These are phyloP conservation scores for Colinus virginianus DNA, from an alignment of 2,113 vertebrate species.

Conservation along the genomic window DNA sequence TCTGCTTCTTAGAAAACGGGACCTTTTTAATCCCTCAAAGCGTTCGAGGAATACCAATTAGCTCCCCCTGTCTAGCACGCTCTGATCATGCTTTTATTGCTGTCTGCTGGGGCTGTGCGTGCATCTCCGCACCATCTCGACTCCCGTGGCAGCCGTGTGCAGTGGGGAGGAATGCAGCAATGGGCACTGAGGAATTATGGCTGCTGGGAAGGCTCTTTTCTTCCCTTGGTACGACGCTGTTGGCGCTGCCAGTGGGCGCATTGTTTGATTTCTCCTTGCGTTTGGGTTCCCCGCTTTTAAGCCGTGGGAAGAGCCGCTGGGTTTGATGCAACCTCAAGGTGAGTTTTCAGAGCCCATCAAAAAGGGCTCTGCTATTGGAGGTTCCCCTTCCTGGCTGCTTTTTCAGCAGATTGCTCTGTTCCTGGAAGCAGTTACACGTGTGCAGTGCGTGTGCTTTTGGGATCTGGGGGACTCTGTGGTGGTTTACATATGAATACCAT, in stretches of 20 bases:
- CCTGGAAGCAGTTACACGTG: neutral
- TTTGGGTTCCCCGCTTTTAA: neutral
- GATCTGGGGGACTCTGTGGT: neutral
- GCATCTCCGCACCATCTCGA: neutral
- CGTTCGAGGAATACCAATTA: conserved; percentile 44
- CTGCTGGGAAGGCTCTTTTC: neutral
- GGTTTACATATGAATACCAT: conserved; percentile 19
- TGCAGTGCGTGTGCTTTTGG: neutral
- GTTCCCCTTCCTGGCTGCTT: neutral
- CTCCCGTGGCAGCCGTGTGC: neutral
- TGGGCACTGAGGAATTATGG: neutral
- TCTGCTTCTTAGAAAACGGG: neutral
- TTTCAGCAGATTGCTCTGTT: neutral
- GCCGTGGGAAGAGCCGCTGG: neutral
- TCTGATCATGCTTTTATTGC: neutral
- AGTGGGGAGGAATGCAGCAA: neutral
- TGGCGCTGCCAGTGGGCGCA: neutral
- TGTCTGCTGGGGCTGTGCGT: neutral
- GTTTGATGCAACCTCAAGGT: fast-evolving
- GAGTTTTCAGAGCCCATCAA: neutral
- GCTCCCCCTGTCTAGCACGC: neutral
- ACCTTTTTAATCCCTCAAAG: neutral
- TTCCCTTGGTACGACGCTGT: neutral
- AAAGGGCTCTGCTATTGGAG: neutral
- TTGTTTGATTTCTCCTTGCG: neutral